Base-by-base conservation (phyloP, 2,113 vertebrate species). In the Zosterops borbonicus region DNA sequence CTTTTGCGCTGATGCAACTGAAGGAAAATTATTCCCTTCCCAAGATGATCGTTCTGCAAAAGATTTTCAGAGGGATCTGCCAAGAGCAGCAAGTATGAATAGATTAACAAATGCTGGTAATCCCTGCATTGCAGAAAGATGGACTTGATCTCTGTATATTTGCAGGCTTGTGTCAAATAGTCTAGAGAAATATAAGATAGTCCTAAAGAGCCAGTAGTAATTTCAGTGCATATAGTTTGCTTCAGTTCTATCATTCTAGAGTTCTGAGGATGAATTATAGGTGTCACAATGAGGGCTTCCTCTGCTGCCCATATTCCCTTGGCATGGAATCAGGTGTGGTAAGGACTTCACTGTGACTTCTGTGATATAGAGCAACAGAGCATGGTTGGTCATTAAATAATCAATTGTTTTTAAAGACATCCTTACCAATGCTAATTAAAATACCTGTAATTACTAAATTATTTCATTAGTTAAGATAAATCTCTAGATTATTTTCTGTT, bases 401-500 rank as follows among this genome's bases (percentile, higher is more conserved):
- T 60, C 22, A 53, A 33, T 60, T 87, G 27, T 46, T 93, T 64
- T 93, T 49, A 82, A 91, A 69, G 74, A 52, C 74, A 68, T 81
- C 88, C 96, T 96, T 82, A 89, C 25, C 52, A 86, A 41, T 75
- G 42, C 63, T 96, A 85, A 87, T 97, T 96, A 91, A 65, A 97
- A 68, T 88, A 71, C 69, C 29, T 87, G 31, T 80, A 97, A 92
- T 96, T 95, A 83, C 76, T 62, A 71, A 92, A 91, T 97, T 95
- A 91, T 90, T 91, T 97, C 62, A 92, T 95, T 97, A 94, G 93
- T 95, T 92, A 96, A 96, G 16, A 76, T 60, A 79, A 83, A 84
- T 88, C 86, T 84, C 65, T 84, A 82, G 91, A 97, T 98, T 98
- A 98, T 98, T 98, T 98, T 97, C 98, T 98, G 98, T 99, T 99